phyloP scores from a whole-genome alignment of 1,140 invertebrate species.

The Neodiprion virginianus region DNA sequence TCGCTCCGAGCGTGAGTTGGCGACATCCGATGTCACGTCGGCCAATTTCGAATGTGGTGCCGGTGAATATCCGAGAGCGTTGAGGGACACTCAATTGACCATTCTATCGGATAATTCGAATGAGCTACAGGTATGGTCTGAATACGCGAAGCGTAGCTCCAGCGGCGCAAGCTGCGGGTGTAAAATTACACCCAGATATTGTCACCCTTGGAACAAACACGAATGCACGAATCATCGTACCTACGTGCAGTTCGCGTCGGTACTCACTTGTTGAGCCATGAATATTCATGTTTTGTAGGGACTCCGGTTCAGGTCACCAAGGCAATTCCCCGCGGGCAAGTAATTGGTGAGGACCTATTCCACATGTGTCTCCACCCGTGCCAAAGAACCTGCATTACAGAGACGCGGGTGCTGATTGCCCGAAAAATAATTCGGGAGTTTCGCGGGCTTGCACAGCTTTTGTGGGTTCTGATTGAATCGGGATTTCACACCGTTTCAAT shows the following conservation, averaged over 20 bases:
- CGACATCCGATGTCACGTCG: too few species aligned
- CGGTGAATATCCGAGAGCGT: too few species aligned
- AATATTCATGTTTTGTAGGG: not conserved
- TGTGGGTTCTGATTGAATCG: not conserved
- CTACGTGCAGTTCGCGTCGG: not conserved
- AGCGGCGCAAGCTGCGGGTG: not conserved
- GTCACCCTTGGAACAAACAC: not conserved
- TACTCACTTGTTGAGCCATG: slow-evolving; percentile 4
- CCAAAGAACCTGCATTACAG: not conserved
- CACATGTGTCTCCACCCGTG: not conserved
- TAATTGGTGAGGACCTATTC: not conserved
- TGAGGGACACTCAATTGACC: too few species aligned
- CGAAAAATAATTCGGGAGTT: not conserved
- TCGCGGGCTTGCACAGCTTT: not conserved
- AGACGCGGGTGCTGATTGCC: not conserved
- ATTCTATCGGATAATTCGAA: too few species aligned
- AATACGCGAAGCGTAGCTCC: too few species aligned
- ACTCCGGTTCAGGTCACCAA: not conserved
- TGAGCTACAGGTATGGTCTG: too few species aligned
- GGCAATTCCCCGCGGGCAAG: not conserved
- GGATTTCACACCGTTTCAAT: not conserved
- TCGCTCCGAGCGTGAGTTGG: too few species aligned
- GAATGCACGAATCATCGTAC: not conserved
- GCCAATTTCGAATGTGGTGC: too few species aligned
- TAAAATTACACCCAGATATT: not conserved